Evolutionary conservation across 2,888 invertebrate genomes (phyloP).

Genomic region (Leptopterna dolabrata): DNA sequence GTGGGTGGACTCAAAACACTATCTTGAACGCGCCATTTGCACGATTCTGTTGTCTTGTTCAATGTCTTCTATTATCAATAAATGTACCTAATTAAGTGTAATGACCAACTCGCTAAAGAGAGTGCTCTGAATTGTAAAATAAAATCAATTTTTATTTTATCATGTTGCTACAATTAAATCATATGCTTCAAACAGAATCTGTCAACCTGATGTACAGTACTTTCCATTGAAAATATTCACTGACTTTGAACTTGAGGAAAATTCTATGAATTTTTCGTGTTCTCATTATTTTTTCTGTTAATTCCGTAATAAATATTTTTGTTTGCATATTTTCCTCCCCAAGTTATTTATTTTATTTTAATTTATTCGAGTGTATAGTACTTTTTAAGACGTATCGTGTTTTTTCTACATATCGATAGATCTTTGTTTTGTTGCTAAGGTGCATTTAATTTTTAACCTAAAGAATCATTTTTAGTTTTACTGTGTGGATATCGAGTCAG

Average conservation of each 20-base stretch:
- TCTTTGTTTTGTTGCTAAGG: neutral
- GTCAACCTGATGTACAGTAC: no score
- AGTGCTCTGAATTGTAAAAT: no score
- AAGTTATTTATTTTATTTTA: neutral
- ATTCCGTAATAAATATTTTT: neutral
- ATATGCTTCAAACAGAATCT: no score
- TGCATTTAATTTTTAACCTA: slow-evolving; percentile 9
- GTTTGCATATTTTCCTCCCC: neutral
- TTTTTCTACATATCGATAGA: neutral
- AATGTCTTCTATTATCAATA: no score
- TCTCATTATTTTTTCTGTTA: neutral
- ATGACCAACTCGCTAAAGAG: no score
- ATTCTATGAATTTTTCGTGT: neutral
- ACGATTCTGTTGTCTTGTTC: no score
- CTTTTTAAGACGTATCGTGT: neutral
- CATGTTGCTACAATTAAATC: no score
- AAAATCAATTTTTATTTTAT: no score
- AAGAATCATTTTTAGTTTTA: neutral
- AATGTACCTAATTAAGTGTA: no score
- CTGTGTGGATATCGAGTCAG: slow-evolving; percentile 29
- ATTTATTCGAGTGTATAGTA: neutral
- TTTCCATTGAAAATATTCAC: no score
- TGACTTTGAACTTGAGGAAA: neutral
- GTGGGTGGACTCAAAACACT: no score
- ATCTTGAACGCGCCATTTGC: no score